These are phyloP conservation scores for Agrilus biguttatus DNA, from an alignment of 2,888 invertebrate genomes.

Conservation along the genomic window DNA sequence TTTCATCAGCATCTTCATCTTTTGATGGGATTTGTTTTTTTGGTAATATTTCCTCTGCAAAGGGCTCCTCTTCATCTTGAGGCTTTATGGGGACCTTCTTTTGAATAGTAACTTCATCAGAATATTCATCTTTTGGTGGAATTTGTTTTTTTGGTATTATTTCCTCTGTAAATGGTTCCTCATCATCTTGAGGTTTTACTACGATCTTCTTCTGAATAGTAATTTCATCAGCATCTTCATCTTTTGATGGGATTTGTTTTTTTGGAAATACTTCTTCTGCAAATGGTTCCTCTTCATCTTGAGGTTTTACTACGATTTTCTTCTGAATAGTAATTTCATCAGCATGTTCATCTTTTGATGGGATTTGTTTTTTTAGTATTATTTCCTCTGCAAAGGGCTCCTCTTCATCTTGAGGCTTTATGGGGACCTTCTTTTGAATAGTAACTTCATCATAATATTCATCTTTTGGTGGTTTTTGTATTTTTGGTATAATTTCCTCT, in stretches of 20 bases:
- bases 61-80: conserved; percentile 1
- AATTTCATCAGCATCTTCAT: conserved; percentile 18
- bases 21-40: conserved; percentile 15
- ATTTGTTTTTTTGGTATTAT: conserved; percentile 15
- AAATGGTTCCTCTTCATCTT: conserved; percentile 1
- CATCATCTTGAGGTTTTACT: conserved; percentile 15
- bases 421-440: conserved; percentile 37
- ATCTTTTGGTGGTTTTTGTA: conserved; percentile 18
- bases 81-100: conserved; percentile 23
- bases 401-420: conserved; percentile 1
- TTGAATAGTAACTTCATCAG: conserved; percentile 48
- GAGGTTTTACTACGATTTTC: conserved; percentile 3
- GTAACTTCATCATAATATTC: conserved; percentile 42
- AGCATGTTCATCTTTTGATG: conserved; percentile 16
- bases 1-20: conserved; percentile 18
- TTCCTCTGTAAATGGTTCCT: conserved; percentile 17
- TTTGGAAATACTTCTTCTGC: conserved; percentile 8
- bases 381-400: conserved; percentile 7
- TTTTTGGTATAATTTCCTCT: conserved; percentile 14
- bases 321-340: conserved; percentile 50
- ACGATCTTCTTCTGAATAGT: conserved; percentile 5
- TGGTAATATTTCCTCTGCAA: conserved; percentile 7
- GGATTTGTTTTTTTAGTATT: conserved; percentile 12
- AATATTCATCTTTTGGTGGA: conserved; percentile 25
- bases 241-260: conserved; percentile 16